Conservation (phyloP, 2,797 vertebrate species). For the Enteromius thamalakanensis region DNA sequence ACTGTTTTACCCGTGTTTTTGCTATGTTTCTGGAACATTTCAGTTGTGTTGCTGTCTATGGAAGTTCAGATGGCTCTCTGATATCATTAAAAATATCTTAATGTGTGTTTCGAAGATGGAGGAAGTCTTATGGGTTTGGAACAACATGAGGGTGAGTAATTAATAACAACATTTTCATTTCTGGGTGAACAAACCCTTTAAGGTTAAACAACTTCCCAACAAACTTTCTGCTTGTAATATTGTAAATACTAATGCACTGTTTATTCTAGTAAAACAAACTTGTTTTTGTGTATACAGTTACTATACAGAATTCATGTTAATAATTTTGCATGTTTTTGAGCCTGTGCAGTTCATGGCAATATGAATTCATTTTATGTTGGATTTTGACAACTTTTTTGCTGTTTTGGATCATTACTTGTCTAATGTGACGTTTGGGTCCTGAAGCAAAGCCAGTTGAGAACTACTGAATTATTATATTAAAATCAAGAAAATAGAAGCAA, state of each 20-base stretch:
- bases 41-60: too few species aligned
- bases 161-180: too few species aligned
- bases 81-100: too few species aligned
- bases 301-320: background rate
- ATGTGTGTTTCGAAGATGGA: too few species aligned
- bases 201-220: background rate
- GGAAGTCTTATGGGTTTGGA: too few species aligned
- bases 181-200: background rate
- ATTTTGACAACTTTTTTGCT: background rate
- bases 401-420: background rate
- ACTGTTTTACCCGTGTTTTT: too few species aligned
- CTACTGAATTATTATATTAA: background rate
- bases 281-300: background rate
- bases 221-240: background rate
- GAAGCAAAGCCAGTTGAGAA: conserved; percentile 4
- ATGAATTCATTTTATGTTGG: background rate
- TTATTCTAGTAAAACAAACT: background rate
- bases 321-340: conserved; percentile 1
- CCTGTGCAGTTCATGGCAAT: background rate
- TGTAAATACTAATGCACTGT: background rate
- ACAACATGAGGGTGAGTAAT: too few species aligned
- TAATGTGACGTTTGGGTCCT: background rate
- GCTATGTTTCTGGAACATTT: too few species aligned
- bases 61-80: too few species aligned
- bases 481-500: background rate